Conservation (phyloP, 53 echinoderm and acorn worm species). For the Luidia sarsii region DNA sequence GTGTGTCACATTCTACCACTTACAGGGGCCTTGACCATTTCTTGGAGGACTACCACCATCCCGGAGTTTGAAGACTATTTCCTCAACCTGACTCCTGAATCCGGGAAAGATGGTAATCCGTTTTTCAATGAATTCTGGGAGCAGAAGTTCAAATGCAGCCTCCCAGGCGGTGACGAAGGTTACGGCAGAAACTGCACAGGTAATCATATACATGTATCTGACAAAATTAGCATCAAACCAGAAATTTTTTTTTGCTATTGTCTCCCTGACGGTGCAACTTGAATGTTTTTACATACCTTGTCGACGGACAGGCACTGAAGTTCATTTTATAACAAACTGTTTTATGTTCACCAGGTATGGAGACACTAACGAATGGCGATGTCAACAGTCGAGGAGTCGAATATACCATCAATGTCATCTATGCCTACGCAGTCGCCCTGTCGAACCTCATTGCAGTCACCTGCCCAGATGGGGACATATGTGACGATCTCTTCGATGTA, state of each 20-base stretch:
- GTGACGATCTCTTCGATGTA: constrained; percentile 14
- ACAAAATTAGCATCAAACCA: neutral
- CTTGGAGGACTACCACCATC: constrained; percentile 8
- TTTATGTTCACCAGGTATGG: constrained; percentile 4
- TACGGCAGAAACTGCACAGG: constrained; percentile 58
- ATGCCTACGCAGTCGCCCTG: constrained; percentile 49
- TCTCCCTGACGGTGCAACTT: neutral
- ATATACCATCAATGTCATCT: constrained; percentile 47
- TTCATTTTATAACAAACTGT: too few species aligned
- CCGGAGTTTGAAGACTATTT: constrained; percentile 61
- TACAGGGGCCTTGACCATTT: constrained; percentile 63
- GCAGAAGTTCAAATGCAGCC: constrained; percentile 63
- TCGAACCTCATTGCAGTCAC: constrained; percentile 39
- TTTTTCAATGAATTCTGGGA: constrained; percentile 73
- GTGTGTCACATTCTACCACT: too few species aligned
- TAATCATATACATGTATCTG: constrained; percentile 9
- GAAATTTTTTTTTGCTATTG: too few species aligned
- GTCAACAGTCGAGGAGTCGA: constrained; percentile 13
- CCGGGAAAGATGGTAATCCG: constrained; percentile 33
- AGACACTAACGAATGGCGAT: constrained; percentile 1
- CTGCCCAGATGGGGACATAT: constrained; percentile 11
- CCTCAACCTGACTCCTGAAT: constrained; percentile 40
- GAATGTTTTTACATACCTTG: neutral
- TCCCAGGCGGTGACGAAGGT: constrained; percentile 23
- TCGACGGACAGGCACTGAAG: neutral